Base-by-base conservation (phyloP, 2,797 vertebrate species). In the Pseudochromis fuscus region DNA sequence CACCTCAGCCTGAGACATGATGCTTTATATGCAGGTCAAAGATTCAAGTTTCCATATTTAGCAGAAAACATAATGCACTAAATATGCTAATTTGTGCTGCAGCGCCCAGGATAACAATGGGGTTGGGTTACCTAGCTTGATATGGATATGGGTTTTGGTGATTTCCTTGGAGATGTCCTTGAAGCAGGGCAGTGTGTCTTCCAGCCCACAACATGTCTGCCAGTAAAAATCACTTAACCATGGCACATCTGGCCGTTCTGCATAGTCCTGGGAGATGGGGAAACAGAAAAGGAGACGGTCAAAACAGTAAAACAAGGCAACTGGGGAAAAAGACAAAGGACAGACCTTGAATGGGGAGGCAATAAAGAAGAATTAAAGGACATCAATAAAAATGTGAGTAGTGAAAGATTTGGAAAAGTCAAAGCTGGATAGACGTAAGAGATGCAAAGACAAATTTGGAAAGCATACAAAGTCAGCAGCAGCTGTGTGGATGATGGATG, bases 131-230 rank as follows among this genome's bases (percentile, higher is more conserved):
- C 88, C 87, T 6, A 89, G 67, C n/a, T 64, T 38, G 46, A 92
- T 68, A 19, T 62, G 35, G 51, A 92, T 85, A 13, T 83, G 64
- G 0, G 61, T 87, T 49, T 24, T 83, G 70, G 89, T 50, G 40
- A 95, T 87, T 51, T 94, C 84, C 23, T 75, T 80, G 40, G 88
- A 89, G 68, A 96, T 92, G 80, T 89, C 92, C 52, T 87, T 89
- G 88, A 96, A 96, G 90, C 91, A 91, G 59, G 83, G 85, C 61
- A 96, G 79, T 0, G 57, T 81, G 68, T 95, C 85, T 67, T 95
- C 93, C 62, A 95, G 89, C 73, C 95, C 92, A 90, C 91, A 95
- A 72, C 93, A 95, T 0, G 87, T 91, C 49, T 92, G 82, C 95
- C 94, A 95, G n/a, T 80, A 44, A 27, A 72, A 75, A 55, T 94